These are phyloP conservation scores for Malurus cyaneus DNA, from an alignment of 2,113 vertebrate genomes.

Conservation along the genomic window DNA sequence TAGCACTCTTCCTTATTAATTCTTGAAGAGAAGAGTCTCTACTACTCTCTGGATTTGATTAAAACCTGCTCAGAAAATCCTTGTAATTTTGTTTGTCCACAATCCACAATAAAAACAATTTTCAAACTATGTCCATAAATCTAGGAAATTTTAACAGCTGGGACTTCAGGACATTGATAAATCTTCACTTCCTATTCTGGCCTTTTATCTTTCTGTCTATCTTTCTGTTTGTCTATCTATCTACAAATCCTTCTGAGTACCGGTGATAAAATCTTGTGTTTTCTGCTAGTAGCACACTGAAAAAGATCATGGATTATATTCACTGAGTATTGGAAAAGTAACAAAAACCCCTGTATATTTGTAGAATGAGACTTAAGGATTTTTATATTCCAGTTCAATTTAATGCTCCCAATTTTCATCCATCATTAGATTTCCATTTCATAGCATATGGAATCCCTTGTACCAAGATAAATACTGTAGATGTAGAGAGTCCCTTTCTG, in stretches of 20 bases:
- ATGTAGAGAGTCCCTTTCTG: not conserved
- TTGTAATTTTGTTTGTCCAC: not conserved
- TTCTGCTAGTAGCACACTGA: not conserved
- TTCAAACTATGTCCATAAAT: slow-evolving; percentile 18
- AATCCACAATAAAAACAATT: slow-evolving; percentile 20
- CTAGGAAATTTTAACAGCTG: not conserved
- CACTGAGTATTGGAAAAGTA: not conserved
- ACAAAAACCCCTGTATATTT: not conserved
- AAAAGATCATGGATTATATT: not conserved
- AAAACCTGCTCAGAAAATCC: not conserved
- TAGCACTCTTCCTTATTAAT: not conserved
- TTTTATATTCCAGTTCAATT: not conserved
- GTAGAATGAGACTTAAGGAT: not conserved
- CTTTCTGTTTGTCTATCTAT: not conserved
- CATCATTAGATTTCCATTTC: not conserved
- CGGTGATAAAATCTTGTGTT: not conserved
- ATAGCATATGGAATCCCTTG: not conserved
- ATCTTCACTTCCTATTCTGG: not conserved
- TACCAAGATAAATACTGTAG: not conserved
- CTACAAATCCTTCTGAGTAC: not conserved
- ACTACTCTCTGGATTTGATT: not conserved
- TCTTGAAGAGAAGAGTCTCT: not conserved
- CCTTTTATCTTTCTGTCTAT: not conserved
- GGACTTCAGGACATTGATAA: not conserved
- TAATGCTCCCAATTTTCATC: not conserved